A percentile compares a stretch with the other conserved stretches of the same genome.
Conservation (phyloP, 1,140 invertebrate genomes). For the Brachionus angularis region DNA sequence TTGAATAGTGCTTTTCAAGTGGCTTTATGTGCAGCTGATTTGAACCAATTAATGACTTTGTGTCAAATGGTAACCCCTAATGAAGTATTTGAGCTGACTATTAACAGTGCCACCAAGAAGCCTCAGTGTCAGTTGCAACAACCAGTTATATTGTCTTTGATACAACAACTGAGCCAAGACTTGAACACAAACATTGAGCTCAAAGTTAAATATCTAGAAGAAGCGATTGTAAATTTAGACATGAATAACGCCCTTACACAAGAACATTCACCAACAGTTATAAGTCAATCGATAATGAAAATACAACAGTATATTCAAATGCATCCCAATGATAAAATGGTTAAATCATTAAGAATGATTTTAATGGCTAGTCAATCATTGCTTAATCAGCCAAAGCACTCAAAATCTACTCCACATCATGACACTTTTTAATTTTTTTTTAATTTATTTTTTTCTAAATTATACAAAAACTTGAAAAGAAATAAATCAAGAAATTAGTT, state of each 20-base stretch:
- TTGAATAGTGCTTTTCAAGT: slow-evolving; percentile 77
- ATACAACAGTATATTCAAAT: slow-evolving; percentile 67
- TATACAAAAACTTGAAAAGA: not conserved
- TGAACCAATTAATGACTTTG: slow-evolving; percentile 74
- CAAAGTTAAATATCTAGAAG: slow-evolving; percentile 80
- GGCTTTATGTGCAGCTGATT: slow-evolving; percentile 77
- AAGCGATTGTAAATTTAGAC: slow-evolving; percentile 78
- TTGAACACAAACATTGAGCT: slow-evolving; percentile 76
- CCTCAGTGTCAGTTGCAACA: slow-evolving; percentile 69
- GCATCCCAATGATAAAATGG: slow-evolving; percentile 68
- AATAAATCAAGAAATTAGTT: not conserved
- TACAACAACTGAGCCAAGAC: slow-evolving; percentile 84
- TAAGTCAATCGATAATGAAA: slow-evolving; percentile 70
- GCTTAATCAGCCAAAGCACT: slow-evolving; percentile 11
- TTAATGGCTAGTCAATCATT: slow-evolving; percentile 69
- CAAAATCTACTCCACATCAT: slow-evolving; percentile 7
- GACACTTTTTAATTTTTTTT: slow-evolving; percentile 7
- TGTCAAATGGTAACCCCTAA: slow-evolving; percentile 74
- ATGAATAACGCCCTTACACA: slow-evolving; percentile 69
- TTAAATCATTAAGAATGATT: slow-evolving; percentile 69
- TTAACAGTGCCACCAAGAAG: slow-evolving; percentile 13
- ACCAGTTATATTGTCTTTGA: slow-evolving; percentile 79
- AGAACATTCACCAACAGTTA: slow-evolving; percentile 75
- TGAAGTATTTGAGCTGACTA: slow-evolving; percentile 66
- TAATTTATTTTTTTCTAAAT: not conserved